Base-by-base conservation (phyloP, 92 coral and sea anemone genomes). In the Epizoanthus rinbou region DNA sequence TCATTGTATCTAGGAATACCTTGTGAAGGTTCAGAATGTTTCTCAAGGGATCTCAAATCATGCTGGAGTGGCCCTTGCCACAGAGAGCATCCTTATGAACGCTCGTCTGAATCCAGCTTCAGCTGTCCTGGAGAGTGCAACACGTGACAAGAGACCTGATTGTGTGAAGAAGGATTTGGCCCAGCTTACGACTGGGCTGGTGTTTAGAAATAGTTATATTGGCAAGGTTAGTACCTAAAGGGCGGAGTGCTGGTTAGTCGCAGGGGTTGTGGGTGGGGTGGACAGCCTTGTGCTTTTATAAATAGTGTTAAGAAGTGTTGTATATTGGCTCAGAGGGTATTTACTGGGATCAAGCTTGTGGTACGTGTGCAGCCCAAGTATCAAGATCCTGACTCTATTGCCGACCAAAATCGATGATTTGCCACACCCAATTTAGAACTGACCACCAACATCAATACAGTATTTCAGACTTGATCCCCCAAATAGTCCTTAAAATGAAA, bases 41-140 rank as follows among this genome's bases (percentile, higher is more conserved):
- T 88, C 92, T 25, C 85, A 87, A 33, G 86, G 92, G 8, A 73
- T 88, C 31, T 68, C 91, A 0, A 93, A 92, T 57, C 99, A 96
- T 75, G 92, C 99, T 23, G 98, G 99, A 8, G 88, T 94, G 59
- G 92, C 98, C 11, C 90, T 96, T 41, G 99, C 95, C 21, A 90
- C 95, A 80, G 99, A 96, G 88, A 90, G 93, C 80, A 88, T 91
- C 81, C 85, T 96, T 25, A 85, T 78, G 62, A 91, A 81, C 69
- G 92, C 99, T 24, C 91, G 97, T 19, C 82, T 96, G 3, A 91
- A 92, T 79, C 90, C 85, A 5, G 75, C 90, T 2, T 90, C 98
- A 47, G 88, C 92, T 8, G 92, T 94, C 69, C 92, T 89, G n/a
- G 92, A 98, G 43, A 73, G 71, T 7, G 86, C 93, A 19, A 72